A percentile compares a stretch with the other conserved stretches of the same genome.
Evolutionary conservation across 2,888 invertebrate species (phyloP).

Genomic region (Xanthorhoe designata): DNA sequence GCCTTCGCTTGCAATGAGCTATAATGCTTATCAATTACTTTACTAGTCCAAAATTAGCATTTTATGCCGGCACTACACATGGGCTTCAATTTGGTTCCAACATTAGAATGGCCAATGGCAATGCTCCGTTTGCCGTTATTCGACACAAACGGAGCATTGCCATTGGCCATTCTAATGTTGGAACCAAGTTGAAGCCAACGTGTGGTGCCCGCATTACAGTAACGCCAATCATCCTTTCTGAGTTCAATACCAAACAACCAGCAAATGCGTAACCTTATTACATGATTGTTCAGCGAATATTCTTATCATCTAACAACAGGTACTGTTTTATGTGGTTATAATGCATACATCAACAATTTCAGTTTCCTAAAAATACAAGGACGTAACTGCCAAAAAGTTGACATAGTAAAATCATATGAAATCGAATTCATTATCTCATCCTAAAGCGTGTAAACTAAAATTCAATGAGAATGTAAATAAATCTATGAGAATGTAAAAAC

Average conservation of each 20-base stretch:
- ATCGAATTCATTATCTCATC: slow-evolving; percentile 35
- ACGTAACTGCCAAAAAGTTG: slow-evolving; percentile 39
- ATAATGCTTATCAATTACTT: background rate
- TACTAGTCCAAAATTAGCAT: slow-evolving; percentile 9
- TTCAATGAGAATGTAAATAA: slow-evolving; percentile 43
- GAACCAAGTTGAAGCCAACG: too few relatives aligned
- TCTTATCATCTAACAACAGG: slow-evolving; percentile 42
- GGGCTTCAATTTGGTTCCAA: too few relatives aligned
- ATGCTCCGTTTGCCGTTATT: too few relatives aligned
- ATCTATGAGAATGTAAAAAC: slow-evolving; percentile 49
- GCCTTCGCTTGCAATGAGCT: background rate
- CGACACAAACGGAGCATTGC: too few relatives aligned
- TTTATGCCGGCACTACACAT: too few relatives aligned
- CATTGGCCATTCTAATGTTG: too few relatives aligned
- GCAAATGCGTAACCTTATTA: slow-evolving; percentile 23
- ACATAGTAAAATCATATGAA: slow-evolving; percentile 37
- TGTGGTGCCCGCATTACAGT: too few relatives aligned
- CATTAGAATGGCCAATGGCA: too few relatives aligned
- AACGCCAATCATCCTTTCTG: slow-evolving; percentile 9
- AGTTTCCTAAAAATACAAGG: slow-evolving; percentile 16
- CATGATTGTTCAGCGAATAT: slow-evolving; percentile 36
- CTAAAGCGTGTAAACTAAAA: slow-evolving; percentile 30
- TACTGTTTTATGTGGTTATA: slow-evolving; percentile 32
- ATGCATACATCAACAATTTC: slow-evolving; percentile 32
- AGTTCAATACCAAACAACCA: slow-evolving; percentile 10